These are phyloP conservation scores for Itoplectis maculator DNA, from an alignment of 2,888 invertebrate species.

Conservation along the genomic window DNA sequence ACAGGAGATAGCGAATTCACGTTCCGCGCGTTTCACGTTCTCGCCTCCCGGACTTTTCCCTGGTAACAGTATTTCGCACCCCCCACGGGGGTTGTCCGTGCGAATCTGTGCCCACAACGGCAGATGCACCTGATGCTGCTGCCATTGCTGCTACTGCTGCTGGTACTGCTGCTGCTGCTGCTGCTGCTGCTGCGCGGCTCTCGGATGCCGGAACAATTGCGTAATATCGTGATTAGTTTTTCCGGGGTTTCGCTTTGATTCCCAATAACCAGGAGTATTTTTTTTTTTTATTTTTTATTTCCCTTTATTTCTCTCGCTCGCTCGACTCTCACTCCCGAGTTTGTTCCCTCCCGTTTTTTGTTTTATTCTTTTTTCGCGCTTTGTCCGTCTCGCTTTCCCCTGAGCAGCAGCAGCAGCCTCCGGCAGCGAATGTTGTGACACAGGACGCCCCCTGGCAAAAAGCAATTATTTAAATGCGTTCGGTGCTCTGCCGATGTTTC, in stretches of 20 bases:
- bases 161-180: too few relatives aligned
- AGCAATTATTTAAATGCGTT: constrained; percentile 68
- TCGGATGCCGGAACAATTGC: constrained; percentile 49
- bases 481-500: constrained; percentile 59
- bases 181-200: too few relatives aligned
- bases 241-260: constrained; percentile 61
- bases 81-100: constrained; percentile 39
- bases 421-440: constrained; percentile 56
- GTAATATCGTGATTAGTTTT: constrained; percentile 68
- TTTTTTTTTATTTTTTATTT: constrained; percentile 33
- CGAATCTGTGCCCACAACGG: constrained; percentile 29
- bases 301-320: constrained; percentile 16
- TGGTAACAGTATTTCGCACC: constrained; percentile 42
- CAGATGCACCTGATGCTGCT: constrained; percentile 23
- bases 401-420: constrained; percentile 14
- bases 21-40: neutral
- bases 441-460: constrained; percentile 60
- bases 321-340: constrained; percentile 25
- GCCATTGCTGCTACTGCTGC: too few relatives aligned
- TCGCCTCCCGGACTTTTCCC: constrained; percentile 16
- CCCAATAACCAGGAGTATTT: constrained; percentile 64
- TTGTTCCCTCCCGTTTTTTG: constrained; percentile 28
- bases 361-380: constrained; percentile 17
- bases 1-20: constrained; percentile 7
- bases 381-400: constrained; percentile 43